phyloP scores from a whole-genome alignment of 1,140 invertebrate species.

The Pantala flavescens region DNA sequence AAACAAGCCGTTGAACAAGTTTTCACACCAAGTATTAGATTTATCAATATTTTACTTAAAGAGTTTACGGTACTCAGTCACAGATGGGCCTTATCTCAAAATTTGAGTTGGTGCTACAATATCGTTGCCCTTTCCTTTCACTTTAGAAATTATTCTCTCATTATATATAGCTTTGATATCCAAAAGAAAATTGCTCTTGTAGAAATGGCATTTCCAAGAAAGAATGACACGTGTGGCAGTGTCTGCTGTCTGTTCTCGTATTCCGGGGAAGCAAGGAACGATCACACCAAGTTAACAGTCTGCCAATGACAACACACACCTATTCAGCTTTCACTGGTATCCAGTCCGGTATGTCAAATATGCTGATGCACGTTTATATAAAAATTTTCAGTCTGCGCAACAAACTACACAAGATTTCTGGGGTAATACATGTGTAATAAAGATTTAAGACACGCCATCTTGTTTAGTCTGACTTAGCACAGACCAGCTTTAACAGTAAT shows the following conservation, averaged over 20 bases:
- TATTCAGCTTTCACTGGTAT: background rate
- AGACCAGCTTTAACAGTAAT: conserved; percentile 7
- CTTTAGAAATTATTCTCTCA: background rate
- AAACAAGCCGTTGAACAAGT: no score
- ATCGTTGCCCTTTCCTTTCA: background rate
- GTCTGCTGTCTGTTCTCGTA: conserved; percentile 12
- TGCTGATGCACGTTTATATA: background rate
- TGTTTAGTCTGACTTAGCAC: conserved; percentile 14
- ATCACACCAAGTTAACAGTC: conserved; percentile 13
- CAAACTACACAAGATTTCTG: background rate
- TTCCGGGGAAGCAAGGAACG: background rate
- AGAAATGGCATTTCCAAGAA: background rate
- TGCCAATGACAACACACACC: conserved; percentile 4
- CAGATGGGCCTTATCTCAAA: no score
- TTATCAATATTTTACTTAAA: no score
- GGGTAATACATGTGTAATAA: conserved; percentile 10
- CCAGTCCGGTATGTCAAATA: background rate
- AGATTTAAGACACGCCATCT: conserved; percentile 14
- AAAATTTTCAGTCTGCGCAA: background rate
- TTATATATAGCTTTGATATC: background rate
- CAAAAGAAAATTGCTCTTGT: background rate
- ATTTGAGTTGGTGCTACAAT: no score
- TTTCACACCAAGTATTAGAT: no score
- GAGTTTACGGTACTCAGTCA: no score
- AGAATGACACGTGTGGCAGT: conserved; percentile 15